These are phyloP conservation scores for Microctenopoma steveboyesi DNA, from an alignment of 2,797 vertebrate species.

Conservation along the genomic window DNA sequence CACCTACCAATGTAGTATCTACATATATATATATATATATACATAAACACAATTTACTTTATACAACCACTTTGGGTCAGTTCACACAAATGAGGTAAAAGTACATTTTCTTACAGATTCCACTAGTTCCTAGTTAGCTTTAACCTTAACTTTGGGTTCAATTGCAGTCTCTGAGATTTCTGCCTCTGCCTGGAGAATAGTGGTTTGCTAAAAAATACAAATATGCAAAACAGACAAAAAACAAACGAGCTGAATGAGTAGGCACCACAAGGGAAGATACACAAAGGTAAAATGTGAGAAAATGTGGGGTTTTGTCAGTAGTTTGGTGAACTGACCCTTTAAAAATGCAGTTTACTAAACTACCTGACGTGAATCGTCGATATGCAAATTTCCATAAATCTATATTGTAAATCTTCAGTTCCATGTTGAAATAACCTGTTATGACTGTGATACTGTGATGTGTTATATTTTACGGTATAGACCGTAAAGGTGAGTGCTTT, in stretches of 20 bases:
- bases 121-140: background rate
- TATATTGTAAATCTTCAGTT: background rate
- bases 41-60: background rate
- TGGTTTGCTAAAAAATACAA: background rate
- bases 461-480: background rate
- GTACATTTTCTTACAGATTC: background rate
- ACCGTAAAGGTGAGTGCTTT: conserved; percentile 18
- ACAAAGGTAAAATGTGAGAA: background rate
- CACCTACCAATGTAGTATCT: background rate
- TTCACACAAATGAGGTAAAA: background rate
- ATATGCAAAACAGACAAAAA: background rate
- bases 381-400: background rate
- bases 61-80: background rate
- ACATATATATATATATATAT: background rate
- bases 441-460: conserved; percentile 27
- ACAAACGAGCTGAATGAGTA: background rate
- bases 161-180: background rate
- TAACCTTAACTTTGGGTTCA: background rate
- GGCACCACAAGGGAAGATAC: background rate
- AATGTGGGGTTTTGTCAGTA: background rate
- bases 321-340: conserved; percentile 14
- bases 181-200: background rate
- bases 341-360: conserved; percentile 28
- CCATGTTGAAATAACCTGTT: conserved; percentile 2
- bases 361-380: conserved; percentile 8